Conservation (phyloP, 2,113 vertebrate genomes). For the Oostethus manadensis region DNA sequence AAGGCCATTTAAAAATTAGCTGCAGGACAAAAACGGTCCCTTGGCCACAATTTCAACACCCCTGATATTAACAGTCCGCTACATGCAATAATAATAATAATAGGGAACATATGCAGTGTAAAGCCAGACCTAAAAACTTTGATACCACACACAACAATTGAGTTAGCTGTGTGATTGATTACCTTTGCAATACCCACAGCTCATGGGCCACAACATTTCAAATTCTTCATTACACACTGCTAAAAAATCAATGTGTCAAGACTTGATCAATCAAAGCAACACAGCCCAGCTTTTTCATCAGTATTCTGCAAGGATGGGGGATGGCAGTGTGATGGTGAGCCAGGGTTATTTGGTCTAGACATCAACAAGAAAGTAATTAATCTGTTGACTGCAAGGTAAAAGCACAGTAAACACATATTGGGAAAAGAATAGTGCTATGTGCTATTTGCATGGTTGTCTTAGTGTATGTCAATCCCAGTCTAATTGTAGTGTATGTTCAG, state of each 20-base stretch:
- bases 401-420: conserved; percentile 2
- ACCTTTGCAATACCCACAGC: neutral
- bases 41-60: too few relatives aligned
- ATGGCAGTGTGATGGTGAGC: neutral
- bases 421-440: conserved; percentile 5
- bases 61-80: too few relatives aligned
- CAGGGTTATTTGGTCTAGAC: conserved; percentile 37
- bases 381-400: conserved; percentile 24
- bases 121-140: too few relatives aligned
- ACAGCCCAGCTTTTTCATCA: conserved; percentile 26
- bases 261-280: conserved; percentile 13
- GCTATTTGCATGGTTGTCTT: neutral
- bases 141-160: too few relatives aligned
- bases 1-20: too few relatives aligned
- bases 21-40: too few relatives aligned
- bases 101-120: too few relatives aligned
- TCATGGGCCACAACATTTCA: neutral
- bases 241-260: too few relatives aligned
- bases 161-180: too few relatives aligned
- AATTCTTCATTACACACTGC: neutral
- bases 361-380: conserved; percentile 35
- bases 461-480: too few relatives aligned
- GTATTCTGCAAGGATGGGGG: conserved; percentile 19
- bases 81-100: too few relatives aligned
- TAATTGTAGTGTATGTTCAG: too few relatives aligned